Conservation (phyloP, 2,113 vertebrate genomes). For the Psittacara wagleri region DNA sequence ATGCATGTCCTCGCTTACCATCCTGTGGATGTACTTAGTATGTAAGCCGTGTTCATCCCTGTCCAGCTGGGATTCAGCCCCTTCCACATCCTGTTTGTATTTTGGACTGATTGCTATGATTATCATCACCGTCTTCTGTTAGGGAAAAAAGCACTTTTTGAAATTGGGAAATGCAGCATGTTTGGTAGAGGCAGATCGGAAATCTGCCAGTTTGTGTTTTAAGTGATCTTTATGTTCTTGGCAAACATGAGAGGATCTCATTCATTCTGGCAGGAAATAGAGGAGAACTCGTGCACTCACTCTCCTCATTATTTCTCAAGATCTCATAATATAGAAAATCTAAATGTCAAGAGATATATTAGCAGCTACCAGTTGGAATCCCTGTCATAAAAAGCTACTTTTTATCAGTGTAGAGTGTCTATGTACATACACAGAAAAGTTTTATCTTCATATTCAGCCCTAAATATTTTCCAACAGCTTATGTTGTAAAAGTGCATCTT, state of each 20-base stretch:
- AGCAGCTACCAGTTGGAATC: conserved; percentile 44
- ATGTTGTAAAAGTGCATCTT: background rate
- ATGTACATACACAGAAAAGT: conserved; percentile 22
- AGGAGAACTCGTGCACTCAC: background rate
- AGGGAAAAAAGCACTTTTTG: conserved; percentile 71
- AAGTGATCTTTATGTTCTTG: conserved; percentile 53
- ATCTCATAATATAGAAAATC: conserved; percentile 30
- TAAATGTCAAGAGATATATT: conserved; percentile 51
- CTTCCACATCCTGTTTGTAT: conserved; percentile 93
- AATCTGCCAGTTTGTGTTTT: conserved; percentile 67
- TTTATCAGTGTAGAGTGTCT: background rate
- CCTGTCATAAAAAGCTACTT: conserved; percentile 24
- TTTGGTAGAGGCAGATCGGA: conserved; percentile 69
- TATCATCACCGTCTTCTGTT: conserved; percentile 94
- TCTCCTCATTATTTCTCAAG: conserved; percentile 43
- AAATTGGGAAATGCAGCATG: conserved; percentile 49
- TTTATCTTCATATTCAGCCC: conserved; percentile 26
- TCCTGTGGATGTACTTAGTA: conserved; percentile 94
- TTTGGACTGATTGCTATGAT: conserved; percentile 96
- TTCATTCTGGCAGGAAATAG: conserved; percentile 54
- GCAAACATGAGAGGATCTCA: conserved; percentile 48
- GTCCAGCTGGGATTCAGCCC: conserved; percentile 79
- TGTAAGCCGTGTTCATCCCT: conserved; percentile 91
- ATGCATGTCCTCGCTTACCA: conserved; percentile 80
- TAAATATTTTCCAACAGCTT: conserved; percentile 42